These are phyloP conservation scores for Ophraella communa DNA, from an alignment of 2,888 invertebrate genomes.

Conservation along the genomic window DNA sequence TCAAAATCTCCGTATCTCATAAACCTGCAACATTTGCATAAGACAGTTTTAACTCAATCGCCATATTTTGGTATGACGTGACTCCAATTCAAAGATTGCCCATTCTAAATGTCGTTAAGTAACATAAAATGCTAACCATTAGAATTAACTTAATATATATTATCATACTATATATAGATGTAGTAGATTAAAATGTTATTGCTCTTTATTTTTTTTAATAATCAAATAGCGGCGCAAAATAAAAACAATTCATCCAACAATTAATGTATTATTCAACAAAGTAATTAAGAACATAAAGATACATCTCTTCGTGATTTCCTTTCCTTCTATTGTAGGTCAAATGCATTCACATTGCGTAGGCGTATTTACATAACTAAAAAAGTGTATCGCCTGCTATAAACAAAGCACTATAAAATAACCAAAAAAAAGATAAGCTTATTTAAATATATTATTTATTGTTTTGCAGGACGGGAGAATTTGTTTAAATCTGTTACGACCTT, in stretches of 20 bases:
- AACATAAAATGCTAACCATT: too few species aligned
- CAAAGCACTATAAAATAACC: slow-evolving; percentile 11
- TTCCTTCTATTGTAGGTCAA: slow-evolving; percentile 26
- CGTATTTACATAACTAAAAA: slow-evolving; percentile 25
- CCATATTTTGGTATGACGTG: too few species aligned
- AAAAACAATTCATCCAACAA: neutral
- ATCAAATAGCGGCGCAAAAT: neutral
- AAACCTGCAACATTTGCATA: too few species aligned
- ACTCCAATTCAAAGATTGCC: too few species aligned
- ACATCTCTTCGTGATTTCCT: slow-evolving; percentile 17
- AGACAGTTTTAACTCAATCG: too few species aligned
- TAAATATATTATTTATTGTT: neutral
- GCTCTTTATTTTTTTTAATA: neutral
- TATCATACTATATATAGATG: too few species aligned
- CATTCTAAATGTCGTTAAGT: too few species aligned
- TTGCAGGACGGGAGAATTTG: neutral
- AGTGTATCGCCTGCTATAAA: slow-evolving; percentile 15
- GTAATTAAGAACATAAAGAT: slow-evolving; percentile 4
- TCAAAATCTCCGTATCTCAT: too few species aligned
- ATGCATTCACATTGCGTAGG: slow-evolving; percentile 22
- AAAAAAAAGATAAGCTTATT: neutral
- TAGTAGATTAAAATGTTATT: too few species aligned
- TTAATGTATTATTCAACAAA: slow-evolving; percentile 2
- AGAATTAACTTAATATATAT: too few species aligned
- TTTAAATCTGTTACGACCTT: neutral